phyloP scores from a whole-genome alignment of 2,797 vertebrate genomes.

The Remorina albescens region DNA sequence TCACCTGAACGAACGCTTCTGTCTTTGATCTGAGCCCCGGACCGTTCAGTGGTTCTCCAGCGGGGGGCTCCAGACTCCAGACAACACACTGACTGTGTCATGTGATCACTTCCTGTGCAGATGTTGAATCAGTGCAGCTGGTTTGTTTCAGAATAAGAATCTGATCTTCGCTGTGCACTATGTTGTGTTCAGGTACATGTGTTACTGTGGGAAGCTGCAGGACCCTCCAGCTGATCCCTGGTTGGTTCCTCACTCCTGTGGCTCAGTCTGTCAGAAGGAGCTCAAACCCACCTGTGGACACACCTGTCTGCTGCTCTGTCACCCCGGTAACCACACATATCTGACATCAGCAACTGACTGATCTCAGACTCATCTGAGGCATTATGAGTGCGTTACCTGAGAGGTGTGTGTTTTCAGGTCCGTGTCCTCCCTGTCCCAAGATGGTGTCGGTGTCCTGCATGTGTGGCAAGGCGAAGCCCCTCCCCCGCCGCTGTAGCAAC shows the following conservation, averaged over 20 bases:
- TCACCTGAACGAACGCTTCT: not conserved
- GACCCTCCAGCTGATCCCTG: slow-evolving; percentile 93
- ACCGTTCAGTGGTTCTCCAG: slow-evolving; percentile 18
- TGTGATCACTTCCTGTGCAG: not conserved
- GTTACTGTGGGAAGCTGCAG: slow-evolving; percentile 95
- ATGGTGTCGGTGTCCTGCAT: slow-evolving; percentile 92
- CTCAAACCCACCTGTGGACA: slow-evolving; percentile 94
- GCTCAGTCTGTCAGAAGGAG: slow-evolving; percentile 91
- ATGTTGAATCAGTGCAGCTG: too few species aligned
- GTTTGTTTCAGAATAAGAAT: not conserved
- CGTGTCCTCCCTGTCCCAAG: slow-evolving; percentile 97
- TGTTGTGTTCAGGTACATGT: slow-evolving; percentile 86
- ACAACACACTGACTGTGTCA: not conserved
- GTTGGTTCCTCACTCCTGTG: slow-evolving; percentile 97
- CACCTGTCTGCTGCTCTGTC: slow-evolving; percentile 95
- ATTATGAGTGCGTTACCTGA: too few species aligned
- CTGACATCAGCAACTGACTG: too few species aligned
- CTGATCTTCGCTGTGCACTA: not conserved
- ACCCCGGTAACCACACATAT: slow-evolving; percentile 88
- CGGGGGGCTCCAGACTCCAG: slow-evolving; percentile 7
- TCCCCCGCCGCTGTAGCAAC: slow-evolving; percentile 93
- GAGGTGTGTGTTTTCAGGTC: slow-evolving; percentile 84
- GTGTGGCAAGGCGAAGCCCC: slow-evolving; percentile 90
- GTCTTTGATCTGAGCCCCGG: too few species aligned
- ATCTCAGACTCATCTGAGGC: too few species aligned